Conservation (phyloP, 2,888 invertebrate species). For the Nematopogon swammerdamellus region DNA sequence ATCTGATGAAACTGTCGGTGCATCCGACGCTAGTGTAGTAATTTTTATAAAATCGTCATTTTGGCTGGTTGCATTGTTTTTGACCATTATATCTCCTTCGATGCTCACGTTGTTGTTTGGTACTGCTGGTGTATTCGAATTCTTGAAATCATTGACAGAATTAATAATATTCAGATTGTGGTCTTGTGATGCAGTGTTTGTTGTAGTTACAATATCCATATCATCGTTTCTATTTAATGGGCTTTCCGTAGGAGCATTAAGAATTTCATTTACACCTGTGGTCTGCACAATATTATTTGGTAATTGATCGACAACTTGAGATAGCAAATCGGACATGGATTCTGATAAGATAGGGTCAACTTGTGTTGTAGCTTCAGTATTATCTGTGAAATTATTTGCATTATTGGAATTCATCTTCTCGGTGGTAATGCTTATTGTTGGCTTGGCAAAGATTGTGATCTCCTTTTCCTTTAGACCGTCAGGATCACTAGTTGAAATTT, state of each 20-base stretch:
- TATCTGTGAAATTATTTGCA: neutral
- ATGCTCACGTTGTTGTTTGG: too few relatives aligned
- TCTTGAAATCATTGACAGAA: too few relatives aligned
- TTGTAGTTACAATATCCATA: constrained; percentile 15
- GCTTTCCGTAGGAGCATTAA: constrained; percentile 6
- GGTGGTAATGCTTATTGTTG: constrained; percentile 13
- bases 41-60: too few relatives aligned
- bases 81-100: too few relatives aligned
- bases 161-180: too few relatives aligned
- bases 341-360: constrained; percentile 40
- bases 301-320: constrained; percentile 39
- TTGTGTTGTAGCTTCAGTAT: constrained; percentile 18
- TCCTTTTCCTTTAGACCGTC: constrained; percentile 14
- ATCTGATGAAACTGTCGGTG: too few relatives aligned
- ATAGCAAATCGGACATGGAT: constrained; percentile 47
- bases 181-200: too few relatives aligned
- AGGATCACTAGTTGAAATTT: constrained; percentile 41
- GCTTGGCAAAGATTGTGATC: constrained; percentile 3
- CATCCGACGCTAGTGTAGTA: too few relatives aligned
- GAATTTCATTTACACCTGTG: constrained; percentile 3
- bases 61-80: too few relatives aligned
- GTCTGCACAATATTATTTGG: constrained; percentile 21
- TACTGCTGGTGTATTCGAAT: too few relatives aligned
- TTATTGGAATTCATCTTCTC: neutral
- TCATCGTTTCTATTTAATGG: constrained; percentile 5